Evolutionary conservation across 35 echinoderm and acorn worm genomes (phyloP).

Genomic region (Holothuria glaberrima): DNA sequence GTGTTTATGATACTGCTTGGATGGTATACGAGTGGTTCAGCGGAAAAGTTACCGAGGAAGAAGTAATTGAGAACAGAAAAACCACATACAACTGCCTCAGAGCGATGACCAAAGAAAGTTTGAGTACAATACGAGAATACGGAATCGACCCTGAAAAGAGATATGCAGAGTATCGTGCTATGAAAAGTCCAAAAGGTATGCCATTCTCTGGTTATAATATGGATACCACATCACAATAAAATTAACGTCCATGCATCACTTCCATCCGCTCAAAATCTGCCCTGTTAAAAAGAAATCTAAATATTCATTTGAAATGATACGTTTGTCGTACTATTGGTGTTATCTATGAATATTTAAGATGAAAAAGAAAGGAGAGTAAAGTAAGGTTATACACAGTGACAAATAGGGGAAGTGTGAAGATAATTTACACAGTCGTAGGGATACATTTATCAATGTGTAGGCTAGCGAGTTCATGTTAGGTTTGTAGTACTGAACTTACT

Average conservation of each 20-base stretch:
- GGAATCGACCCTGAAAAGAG: slow-evolving; percentile 44
- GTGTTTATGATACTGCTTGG: slow-evolving; percentile 40
- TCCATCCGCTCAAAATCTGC: not conserved
- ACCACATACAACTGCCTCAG: slow-evolving; percentile 21
- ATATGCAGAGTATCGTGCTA: slow-evolving; percentile 25
- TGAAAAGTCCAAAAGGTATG: slow-evolving; percentile 20
- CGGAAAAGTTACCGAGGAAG: not conserved
- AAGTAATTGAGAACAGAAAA: slow-evolving; percentile 27
- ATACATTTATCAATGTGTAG: too few relatives aligned
- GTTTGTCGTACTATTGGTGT: too few relatives aligned
- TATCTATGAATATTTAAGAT: too few relatives aligned
- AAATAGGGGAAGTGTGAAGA: too few relatives aligned
- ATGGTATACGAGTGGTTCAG: slow-evolving; percentile 25
- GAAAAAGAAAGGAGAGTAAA: too few relatives aligned
- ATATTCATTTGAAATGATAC: not conserved
- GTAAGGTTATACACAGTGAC: too few relatives aligned
- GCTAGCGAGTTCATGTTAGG: too few relatives aligned
- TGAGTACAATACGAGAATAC: slow-evolving; percentile 7
- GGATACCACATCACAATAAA: not conserved
- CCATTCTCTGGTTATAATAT: too few relatives aligned
- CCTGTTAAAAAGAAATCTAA: not conserved
- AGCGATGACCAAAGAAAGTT: slow-evolving; percentile 21
- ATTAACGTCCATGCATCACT: not conserved
- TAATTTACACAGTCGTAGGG: too few relatives aligned
- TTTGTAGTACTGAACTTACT: not conserved